phyloP scores from a whole-genome alignment of 2,888 invertebrate species.

The Cepaea hortensis region DNA sequence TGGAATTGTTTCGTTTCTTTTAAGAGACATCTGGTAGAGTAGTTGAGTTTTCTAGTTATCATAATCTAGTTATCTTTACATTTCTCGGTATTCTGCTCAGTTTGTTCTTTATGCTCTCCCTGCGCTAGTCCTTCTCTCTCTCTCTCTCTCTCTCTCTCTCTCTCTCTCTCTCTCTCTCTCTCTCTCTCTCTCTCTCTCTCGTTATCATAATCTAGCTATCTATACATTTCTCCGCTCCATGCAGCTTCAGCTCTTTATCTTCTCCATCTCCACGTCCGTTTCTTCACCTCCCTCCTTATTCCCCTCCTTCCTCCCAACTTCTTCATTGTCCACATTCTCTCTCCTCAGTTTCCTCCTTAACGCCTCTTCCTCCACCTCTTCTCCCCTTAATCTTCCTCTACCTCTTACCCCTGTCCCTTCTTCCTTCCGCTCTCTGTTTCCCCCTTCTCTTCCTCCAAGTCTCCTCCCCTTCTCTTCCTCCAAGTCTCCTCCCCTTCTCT shows the following conservation, averaged over 20 bases:
- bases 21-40: no score
- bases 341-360: background rate
- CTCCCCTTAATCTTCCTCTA: no score
- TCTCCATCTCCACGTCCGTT: background rate
- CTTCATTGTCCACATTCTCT: background rate
- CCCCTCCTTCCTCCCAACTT: no score
- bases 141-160: background rate
- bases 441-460: background rate
- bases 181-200: background rate
- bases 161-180: no score
- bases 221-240: no score
- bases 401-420: no score
- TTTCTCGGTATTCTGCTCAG: background rate
- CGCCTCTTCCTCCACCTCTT: background rate
- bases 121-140: background rate
- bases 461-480: background rate
- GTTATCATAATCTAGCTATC: no score
- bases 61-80: no score
- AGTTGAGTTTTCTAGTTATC: no score
- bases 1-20: no score
- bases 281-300: background rate
- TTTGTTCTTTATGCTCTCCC: background rate
- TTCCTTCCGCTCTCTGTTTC: no score
- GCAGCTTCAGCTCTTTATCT: no score
- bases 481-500: background rate